Base-by-base conservation (phyloP, 1,140 invertebrate genomes). In the Solenopsis invicta region DNA sequence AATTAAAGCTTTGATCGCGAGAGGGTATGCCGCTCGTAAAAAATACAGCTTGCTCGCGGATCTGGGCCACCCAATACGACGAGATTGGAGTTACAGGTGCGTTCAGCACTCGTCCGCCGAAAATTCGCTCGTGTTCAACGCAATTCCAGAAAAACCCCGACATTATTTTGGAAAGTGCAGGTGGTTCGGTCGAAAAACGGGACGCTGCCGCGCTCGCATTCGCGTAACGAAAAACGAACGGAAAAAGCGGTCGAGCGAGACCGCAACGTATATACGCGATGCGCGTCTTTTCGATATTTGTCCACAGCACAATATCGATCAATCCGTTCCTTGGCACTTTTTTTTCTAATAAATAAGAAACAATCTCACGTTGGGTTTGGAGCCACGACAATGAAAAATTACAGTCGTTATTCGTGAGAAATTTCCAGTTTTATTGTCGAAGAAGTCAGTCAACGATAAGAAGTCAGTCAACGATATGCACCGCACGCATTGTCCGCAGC, bases 41-140 rank as follows among this genome's bases (percentile, higher is more conserved):
- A 84, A 61, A 37, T 61, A 21, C 41, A 24, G 54, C 54, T 61
- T 67, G 62, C 77, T 80, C 62, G 77, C 77, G 54, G 54, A 75
- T 75, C 54, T 56, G 54, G 80, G 80, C 69, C 80, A 84, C 80
- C 69, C 80, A 84, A 34, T 84, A 75, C n/a, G 80, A 41, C 66
- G 37, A 16, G 48, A 54, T n/a, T 34, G 54, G 24, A 29, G 13
- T 74, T 48, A 62, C 80, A 84, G 80, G 80, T 84, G 80, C 64
- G 37, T 45, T 71, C 29, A 52, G 5, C 77, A 45, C 18, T 82
- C 78, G 80, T 10, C 3, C 41, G 67, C 66, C 24, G 21, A 59
- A 69, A 69, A 75, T 84, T 4, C 45, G 41, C 54, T 50, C 54
- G 77, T 61, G 59, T 50, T 34, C 21, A n/a, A 18, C 21, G 21